phyloP scores from a whole-genome alignment of 1,140 invertebrate species.

The Calliphora vicina region DNA sequence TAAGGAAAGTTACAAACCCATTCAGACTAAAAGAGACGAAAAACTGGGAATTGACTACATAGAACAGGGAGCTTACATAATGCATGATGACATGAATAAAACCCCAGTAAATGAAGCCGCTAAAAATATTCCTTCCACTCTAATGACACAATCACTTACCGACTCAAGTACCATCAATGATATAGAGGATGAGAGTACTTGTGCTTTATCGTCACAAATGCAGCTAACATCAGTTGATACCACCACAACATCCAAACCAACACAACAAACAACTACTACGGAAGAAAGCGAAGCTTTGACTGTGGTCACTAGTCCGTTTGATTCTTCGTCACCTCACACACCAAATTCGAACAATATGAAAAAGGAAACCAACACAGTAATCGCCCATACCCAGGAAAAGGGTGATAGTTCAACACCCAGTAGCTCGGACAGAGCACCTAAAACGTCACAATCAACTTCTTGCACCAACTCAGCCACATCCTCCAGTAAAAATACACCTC shows the following conservation, averaged over 20 bases:
- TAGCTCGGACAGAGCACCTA: slow-evolving; percentile 58
- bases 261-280: slow-evolving; percentile 67
- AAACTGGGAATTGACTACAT: slow-evolving; percentile 67
- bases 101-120: slow-evolving; percentile 59
- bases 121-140: slow-evolving; percentile 26
- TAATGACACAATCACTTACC: slow-evolving; percentile 58
- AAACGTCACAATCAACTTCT: slow-evolving; percentile 49
- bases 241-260: slow-evolving; percentile 44
- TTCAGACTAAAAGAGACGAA: slow-evolving; percentile 53
- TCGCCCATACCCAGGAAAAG: background rate
- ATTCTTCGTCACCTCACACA: slow-evolving; percentile 55
- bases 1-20: slow-evolving; percentile 12
- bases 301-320: slow-evolving; percentile 66
- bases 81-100: slow-evolving; percentile 53
- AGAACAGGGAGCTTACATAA: slow-evolving; percentile 64
- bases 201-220: slow-evolving; percentile 48
- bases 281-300: slow-evolving; percentile 68
- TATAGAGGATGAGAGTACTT: slow-evolving; percentile 70
- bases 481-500: slow-evolving; percentile 42
- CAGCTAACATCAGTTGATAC: background rate
- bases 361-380: slow-evolving; percentile 31
- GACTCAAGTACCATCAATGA: slow-evolving; percentile 61
- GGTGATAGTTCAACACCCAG: slow-evolving; percentile 47
- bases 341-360: slow-evolving; percentile 43
- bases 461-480: slow-evolving; percentile 41